phyloP scores from a whole-genome alignment of 2,888 invertebrate genomes.

The Teleogryllus oceanicus region DNA sequence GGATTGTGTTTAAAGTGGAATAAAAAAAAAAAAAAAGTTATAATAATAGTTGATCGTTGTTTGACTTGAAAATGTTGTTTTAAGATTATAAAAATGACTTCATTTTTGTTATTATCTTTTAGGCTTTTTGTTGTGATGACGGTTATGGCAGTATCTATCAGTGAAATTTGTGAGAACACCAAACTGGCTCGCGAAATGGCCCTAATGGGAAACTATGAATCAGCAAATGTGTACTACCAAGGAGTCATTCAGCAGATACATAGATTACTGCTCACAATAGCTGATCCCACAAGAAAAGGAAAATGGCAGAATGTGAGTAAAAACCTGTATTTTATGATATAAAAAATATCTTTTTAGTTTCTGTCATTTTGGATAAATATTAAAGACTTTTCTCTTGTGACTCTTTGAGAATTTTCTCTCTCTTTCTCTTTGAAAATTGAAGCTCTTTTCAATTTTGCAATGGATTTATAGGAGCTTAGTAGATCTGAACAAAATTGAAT shows the following conservation, averaged over 20 bases:
- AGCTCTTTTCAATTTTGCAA: no score
- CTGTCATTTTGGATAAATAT: no score
- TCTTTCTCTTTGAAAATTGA: no score
- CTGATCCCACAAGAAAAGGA: conserved; percentile 75
- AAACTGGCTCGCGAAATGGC: conserved; percentile 94
- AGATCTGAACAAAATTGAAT: no score
- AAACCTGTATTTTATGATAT: background rate
- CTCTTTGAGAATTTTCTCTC: no score
- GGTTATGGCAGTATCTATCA: conserved; percentile 81
- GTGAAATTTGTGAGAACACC: conserved; percentile 91
- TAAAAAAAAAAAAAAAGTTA: no score
- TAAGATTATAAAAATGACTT: conserved; percentile 4
- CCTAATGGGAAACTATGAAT: conserved; percentile 91
- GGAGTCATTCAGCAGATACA: conserved; percentile 89
- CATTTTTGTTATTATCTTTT: conserved; percentile 30
- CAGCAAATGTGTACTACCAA: conserved; percentile 89
- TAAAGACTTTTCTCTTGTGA: no score
- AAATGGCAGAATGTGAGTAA: conserved; percentile 82
- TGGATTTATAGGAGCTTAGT: no score
- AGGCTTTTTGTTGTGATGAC: conserved; percentile 42
- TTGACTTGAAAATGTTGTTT: no score
- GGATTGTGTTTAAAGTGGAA: no score
- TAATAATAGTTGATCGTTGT: no score
- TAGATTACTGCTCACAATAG: conserved; percentile 72
- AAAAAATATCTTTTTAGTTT: no score